Conservation (phyloP, 2,888 invertebrate genomes). For the Caenorhabditis sinica region DNA sequence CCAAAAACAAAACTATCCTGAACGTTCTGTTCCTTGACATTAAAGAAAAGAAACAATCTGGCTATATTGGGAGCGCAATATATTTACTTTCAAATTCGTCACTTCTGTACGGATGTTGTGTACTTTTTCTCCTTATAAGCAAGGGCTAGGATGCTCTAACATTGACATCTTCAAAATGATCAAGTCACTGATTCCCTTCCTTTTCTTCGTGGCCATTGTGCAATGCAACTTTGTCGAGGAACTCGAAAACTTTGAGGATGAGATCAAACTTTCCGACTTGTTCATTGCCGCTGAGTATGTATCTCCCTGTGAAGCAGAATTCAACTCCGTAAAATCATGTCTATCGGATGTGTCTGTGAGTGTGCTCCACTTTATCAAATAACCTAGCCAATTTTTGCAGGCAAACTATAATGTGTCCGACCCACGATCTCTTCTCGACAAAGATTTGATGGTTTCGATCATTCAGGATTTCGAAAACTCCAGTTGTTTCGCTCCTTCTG, state of each 20-base stretch:
- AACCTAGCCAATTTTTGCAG: neutral
- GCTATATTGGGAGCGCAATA: neutral
- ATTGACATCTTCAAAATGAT: neutral
- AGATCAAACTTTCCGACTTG: neutral
- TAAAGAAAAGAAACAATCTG: neutral
- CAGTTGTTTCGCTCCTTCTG: neutral
- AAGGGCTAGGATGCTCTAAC: neutral
- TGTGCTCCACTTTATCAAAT: neutral
- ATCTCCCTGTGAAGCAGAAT: neutral
- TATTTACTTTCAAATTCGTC: neutral
- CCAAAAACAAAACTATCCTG: too few relatives aligned
- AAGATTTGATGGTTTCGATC: neutral
- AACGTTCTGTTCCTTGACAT: neutral
- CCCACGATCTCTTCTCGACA: neutral
- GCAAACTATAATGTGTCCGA: neutral
- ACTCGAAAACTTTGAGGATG: too few relatives aligned
- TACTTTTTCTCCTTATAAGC: neutral
- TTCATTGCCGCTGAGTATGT: neutral
- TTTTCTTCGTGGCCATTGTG: neutral
- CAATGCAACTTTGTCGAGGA: neutral
- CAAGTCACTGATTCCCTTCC: neutral
- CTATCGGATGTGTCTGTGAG: neutral
- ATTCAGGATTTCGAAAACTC: constrained; percentile 4
- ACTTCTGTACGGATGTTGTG: constrained; percentile 3
- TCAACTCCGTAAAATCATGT: neutral